Evolutionary conservation across 2,797 vertebrate species (phyloP), one percentile per base, ranked within the genome.

Genomic region (Scomberomorus guttatus): DNA sequence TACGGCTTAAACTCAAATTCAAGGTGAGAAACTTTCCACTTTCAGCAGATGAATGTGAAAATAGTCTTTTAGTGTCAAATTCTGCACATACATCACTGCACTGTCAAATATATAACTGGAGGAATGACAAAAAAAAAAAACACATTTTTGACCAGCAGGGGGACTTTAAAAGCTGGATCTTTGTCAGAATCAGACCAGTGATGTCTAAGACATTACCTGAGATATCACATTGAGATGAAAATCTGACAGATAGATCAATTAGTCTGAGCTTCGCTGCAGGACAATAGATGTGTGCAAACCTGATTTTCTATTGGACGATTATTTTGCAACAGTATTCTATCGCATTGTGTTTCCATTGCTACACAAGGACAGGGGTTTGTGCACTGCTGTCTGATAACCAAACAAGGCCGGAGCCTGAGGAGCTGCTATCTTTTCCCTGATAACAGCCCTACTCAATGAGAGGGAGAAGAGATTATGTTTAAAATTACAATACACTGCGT

Each of bases 391-490:
- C 29, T 81, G 57, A 80, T 68, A 82, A 81, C 27, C 46, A 77
- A 60, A 69, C 63, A 56, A n/a, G 22, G 11, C 37, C n/a, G 17
- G 27, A 50, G 24, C n/a, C 66, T 52, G 9, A 73, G 11, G 64
- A 82, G 64, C 24, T 57, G 29, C 52, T 80, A 34, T 78, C 59
- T 71, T 25, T 52, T 12, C 54, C 20, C 24, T 56, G 22, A 84
- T 73, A 82, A 72, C 22, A 77, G 60, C 62, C 59, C 56, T 22
- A 22, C 63, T 62, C 61, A 63, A 57, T 55, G 46, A 71, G 42
- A 61, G 42, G 52, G 24, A 79, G 37, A 14, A 54, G 62, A 79
- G 67, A 85, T 84, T 76, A 80, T 60, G 48, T 68, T 64, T 72
- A 70, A 64, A 81, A 81, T 74, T 59, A 61, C 58, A 78, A 39